Evolutionary conservation across 1,140 invertebrate species (phyloP).

Genomic region (Pectinophora gossypiella): DNA sequence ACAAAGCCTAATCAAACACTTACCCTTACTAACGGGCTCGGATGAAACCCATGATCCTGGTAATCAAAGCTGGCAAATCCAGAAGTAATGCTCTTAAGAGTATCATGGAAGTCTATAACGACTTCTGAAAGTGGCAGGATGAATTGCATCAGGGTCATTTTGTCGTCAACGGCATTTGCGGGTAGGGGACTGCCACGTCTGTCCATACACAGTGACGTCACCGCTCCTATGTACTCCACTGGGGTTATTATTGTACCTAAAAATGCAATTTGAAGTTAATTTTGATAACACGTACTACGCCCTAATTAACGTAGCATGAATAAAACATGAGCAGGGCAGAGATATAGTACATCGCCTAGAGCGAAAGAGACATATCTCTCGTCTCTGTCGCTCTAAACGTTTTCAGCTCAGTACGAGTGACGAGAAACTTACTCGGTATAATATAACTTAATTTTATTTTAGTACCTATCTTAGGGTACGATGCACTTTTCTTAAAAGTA

Average conservation of each 20-base stretch:
- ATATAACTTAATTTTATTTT: no score
- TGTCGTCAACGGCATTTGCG: slow-evolving; percentile 87
- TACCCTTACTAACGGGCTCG: slow-evolving; percentile 84
- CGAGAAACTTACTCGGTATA: no score
- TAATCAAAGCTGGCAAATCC: slow-evolving; percentile 99
- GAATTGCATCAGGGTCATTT: slow-evolving; percentile 88
- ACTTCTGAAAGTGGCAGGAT: slow-evolving; percentile 94
- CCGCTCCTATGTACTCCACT: slow-evolving; percentile 80
- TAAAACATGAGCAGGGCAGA: no score
- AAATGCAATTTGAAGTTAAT: no score
- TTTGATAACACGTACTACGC: no score
- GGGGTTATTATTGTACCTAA: slow-evolving; percentile 93
- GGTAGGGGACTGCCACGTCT: slow-evolving; percentile 86
- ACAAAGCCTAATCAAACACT: slow-evolving; percentile 30
- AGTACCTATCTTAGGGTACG: no score
- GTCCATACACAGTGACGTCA: slow-evolving; percentile 86
- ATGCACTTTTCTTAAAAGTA: no score
- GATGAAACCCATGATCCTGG: slow-evolving; percentile 91
- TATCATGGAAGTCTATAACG: slow-evolving; percentile 96
- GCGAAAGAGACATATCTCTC: no score
- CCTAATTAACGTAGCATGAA: no score
- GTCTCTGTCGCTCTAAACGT: no score
- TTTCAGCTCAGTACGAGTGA: no score
- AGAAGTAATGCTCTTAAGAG: slow-evolving; percentile 91
- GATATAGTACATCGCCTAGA: no score